These are phyloP conservation scores for Lasioglossum albipes DNA, from an alignment of 1,140 invertebrate genomes.

Conservation along the genomic window DNA sequence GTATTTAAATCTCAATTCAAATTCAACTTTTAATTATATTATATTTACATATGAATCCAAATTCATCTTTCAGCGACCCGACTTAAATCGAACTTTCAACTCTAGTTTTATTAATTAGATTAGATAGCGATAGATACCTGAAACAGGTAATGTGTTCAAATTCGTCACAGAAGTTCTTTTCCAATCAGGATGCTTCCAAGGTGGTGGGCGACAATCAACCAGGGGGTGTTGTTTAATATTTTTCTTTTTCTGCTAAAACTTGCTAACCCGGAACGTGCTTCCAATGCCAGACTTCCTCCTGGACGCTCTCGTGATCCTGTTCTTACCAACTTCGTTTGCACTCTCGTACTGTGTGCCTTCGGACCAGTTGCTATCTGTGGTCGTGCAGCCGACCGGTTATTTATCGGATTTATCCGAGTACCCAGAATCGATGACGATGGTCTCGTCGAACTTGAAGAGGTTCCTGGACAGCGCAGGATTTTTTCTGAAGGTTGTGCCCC, in stretches of 20 bases:
- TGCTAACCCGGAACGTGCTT: not conserved
- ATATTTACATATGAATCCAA: no score
- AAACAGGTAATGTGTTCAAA: not conserved
- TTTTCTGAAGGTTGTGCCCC: not conserved
- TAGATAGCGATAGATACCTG: slow-evolving; percentile 2
- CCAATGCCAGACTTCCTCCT: not conserved
- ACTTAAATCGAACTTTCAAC: no score
- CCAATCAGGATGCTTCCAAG: slow-evolving; percentile 40
- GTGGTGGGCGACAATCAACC: slow-evolving; percentile 47
- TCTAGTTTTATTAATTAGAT: no score
- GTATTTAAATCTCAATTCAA: no score
- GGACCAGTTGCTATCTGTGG: not conserved
- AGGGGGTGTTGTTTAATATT: slow-evolving; percentile 58
- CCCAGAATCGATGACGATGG: slow-evolving; percentile 55
- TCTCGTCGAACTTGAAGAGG: slow-evolving; percentile 57
- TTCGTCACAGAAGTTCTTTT: not conserved
- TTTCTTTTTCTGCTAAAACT: no score
- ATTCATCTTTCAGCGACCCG: no score
- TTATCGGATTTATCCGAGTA: slow-evolving; percentile 53
- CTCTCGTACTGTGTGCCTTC: not conserved
- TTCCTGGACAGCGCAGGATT: not conserved
- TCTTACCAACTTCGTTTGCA: not conserved
- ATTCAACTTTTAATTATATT: no score
- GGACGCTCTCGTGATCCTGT: not conserved
- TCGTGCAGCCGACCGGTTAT: not conserved